Conservation (phyloP, 1,140 invertebrate genomes). For the Hypothenemus hampei region DNA sequence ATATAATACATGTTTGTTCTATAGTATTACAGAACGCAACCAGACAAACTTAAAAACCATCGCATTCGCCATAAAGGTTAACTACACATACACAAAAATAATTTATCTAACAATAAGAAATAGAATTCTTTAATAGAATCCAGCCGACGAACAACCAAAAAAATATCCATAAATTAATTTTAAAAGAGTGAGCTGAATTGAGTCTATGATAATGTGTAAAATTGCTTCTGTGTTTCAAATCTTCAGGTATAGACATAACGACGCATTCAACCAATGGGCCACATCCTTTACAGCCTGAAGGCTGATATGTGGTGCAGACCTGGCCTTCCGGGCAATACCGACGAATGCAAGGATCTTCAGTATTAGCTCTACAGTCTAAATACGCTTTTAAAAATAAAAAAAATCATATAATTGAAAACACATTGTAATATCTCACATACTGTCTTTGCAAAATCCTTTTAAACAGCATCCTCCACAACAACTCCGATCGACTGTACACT, state of each 20-base stretch:
- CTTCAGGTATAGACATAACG: background rate
- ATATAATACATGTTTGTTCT: no score
- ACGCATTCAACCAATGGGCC: conserved; percentile 35
- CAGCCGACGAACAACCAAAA: no score
- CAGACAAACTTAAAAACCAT: no score
- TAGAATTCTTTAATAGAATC: no score
- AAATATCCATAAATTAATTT: no score
- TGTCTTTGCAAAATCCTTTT: conserved; percentile 40
- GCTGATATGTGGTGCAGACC: conserved; percentile 41
- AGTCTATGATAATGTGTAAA: conserved; percentile 13
- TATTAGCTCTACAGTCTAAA: conserved; percentile 35
- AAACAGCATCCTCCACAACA: conserved; percentile 48
- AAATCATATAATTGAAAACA: conserved; percentile 4
- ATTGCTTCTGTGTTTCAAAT: conserved; percentile 6
- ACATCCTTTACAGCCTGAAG: conserved; percentile 40
- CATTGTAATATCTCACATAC: conserved; percentile 35
- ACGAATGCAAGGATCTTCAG: conserved; percentile 37
- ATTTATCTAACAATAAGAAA: no score
- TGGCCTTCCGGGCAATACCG: conserved; percentile 39
- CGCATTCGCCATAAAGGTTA: no score
- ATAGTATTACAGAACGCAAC: no score
- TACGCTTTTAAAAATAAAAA: conserved; percentile 34
- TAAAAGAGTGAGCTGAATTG: no score
- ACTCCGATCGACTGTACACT: conserved; percentile 42
- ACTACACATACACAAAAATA: no score